Conservation (phyloP, 2,113 vertebrate species). For the Aptenodytes forsteri region DNA sequence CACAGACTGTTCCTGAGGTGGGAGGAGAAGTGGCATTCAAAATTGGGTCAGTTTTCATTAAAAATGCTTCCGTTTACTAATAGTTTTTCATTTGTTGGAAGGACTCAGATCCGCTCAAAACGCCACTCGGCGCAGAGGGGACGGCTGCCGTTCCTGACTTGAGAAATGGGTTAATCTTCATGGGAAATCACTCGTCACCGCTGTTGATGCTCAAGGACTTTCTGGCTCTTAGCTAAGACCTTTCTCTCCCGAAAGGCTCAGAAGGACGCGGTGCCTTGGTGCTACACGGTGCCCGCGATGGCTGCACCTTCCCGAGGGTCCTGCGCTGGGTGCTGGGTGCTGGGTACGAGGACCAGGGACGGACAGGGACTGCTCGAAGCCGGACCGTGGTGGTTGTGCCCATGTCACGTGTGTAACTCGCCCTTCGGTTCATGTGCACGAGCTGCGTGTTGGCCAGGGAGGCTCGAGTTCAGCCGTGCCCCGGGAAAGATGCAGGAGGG, state of each 20-base stretch:
- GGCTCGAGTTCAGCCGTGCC: fast-evolving
- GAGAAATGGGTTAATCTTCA: slow-evolving; percentile 28
- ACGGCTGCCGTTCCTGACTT: neutral
- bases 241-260: neutral
- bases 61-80: slow-evolving; percentile 15
- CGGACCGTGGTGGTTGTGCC: fast-evolving
- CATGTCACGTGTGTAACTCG: fast-evolving
- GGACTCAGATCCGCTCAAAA: neutral
- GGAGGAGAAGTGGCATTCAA: slow-evolving; percentile 25
- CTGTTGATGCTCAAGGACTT: neutral
- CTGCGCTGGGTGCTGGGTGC: neutral
- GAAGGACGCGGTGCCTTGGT: fast-evolving
- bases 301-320: neutral
- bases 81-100: neutral
- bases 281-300: fast-evolving
- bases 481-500: neutral
- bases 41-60: slow-evolving; percentile 54
- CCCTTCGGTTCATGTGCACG: fast-evolving
- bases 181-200: neutral
- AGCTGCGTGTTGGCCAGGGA: neutral
- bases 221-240: neutral
- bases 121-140: neutral
- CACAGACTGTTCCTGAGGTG: slow-evolving; percentile 4
- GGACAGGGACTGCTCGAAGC: fast-evolving
- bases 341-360: fast-evolving